Percentiles rank a stretch among this genome's conserved stretches.
These are phyloP conservation scores for Gavialis gangeticus DNA, from an alignment of 2,113 vertebrate species.

Conservation along the genomic window DNA sequence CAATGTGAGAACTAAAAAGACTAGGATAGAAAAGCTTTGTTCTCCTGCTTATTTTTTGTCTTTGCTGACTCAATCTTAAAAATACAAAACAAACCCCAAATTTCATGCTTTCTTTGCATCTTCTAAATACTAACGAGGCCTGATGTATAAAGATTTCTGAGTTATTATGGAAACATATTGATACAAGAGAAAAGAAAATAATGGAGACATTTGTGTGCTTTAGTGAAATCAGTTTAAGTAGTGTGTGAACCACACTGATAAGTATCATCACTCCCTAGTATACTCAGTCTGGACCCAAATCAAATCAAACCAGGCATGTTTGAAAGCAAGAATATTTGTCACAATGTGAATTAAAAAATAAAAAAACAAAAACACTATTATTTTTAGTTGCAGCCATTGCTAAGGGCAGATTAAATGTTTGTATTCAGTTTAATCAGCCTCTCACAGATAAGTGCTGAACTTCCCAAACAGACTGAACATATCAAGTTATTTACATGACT, in stretches of 20 bases:
- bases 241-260: constrained; percentile 42
- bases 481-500: not conserved
- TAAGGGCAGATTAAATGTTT: constrained; percentile 31
- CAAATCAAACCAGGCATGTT: constrained; percentile 56
- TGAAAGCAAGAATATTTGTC: constrained; percentile 31
- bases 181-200: constrained; percentile 48
- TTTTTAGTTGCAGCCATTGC: not conserved
- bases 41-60: constrained; percentile 6
- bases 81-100: not conserved
- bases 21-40: constrained; percentile 1
- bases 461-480: constrained; percentile 15
- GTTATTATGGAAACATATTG: constrained; percentile 36
- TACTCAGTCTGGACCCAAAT: constrained; percentile 46
- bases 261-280: constrained; percentile 43
- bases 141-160: constrained; percentile 56
- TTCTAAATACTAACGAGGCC: constrained; percentile 23
- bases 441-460: not conserved
- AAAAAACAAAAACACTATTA: not conserved
- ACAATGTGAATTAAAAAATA: not conserved
- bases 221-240: constrained; percentile 49
- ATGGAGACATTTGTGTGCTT: constrained; percentile 42
- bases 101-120: not conserved
- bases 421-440: not conserved
- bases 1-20: constrained; percentile 2
- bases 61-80: not conserved